Evolutionary conservation across 53 echinoderm and acorn worm species (phyloP), one percentile per base, ranked within the genome.

Genomic region (Crossaster papposus): DNA sequence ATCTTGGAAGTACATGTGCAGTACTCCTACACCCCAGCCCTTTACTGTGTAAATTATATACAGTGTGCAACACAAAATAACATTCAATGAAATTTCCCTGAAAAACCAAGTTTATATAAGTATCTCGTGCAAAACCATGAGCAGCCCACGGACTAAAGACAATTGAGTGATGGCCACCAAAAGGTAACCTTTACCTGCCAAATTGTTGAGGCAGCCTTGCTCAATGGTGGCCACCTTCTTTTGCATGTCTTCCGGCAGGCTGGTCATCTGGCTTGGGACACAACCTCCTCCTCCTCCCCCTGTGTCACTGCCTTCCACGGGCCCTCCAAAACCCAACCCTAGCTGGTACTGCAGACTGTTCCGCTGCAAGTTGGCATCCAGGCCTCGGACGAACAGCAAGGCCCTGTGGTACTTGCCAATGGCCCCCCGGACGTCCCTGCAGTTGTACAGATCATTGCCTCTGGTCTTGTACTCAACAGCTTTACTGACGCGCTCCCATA

Each of bases 351-450:
- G 53, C 76, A 89, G 51, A 76, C 93, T 90, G 37, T 85, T 30
- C 37, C 63, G 82, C 80, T 79, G 82, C 36, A 78, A 79, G 29
- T 79, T 90, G 51, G 77, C 81, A 64, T 94, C 92, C 29, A 97
- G 54, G 76, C 92, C 95, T 53, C 92, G 94, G 36, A 97, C 32
- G 54, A 77, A 92, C 34, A 97, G 93, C 65, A 97, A 84, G n/a
- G 93, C 95, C 82, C 97, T 82, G 92, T 95, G 94, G 78, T 96
- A 95, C 81, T 95, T 94, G 17, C 97, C 95, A 24, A 97, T 94
- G 5, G 97, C 97, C 22, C 72, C 86, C 52, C 90, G 95, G 85
- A 83, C 89, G 34, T 93, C 85, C 70, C 91, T 93, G 65, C 88
- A 68, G 75, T 93, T 95, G 86, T 92, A 96, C 36, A 64, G 63